Conservation (phyloP, 2,888 invertebrate genomes). For the Drosophila mulleri region DNA sequence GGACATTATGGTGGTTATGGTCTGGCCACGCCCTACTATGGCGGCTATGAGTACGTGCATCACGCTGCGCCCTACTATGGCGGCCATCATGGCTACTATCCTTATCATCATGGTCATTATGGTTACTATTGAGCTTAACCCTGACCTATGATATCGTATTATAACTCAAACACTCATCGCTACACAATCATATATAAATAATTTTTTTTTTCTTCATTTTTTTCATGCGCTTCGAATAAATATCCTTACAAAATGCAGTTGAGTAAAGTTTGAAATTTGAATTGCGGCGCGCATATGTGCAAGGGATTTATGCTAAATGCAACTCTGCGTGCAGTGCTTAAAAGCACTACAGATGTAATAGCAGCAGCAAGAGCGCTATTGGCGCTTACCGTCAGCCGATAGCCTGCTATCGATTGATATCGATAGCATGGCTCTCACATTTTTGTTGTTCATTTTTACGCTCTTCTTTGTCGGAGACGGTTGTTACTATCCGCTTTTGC, state of each 20-base stretch:
- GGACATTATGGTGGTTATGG: slow-evolving; percentile 57
- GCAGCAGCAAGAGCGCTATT: neutral
- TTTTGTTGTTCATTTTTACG: slow-evolving; percentile 63
- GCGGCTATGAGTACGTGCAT: slow-evolving; percentile 65
- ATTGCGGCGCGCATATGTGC: neutral
- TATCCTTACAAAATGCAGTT: slow-evolving; percentile 28
- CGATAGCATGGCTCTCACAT: slow-evolving; percentile 33
- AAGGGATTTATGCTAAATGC: neutral
- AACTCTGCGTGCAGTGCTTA: slow-evolving; percentile 30
- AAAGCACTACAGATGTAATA: neutral
- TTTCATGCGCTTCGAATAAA: slow-evolving; percentile 47
- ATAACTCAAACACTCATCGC: slow-evolving; percentile 29
- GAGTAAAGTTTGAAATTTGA: slow-evolving; percentile 21
- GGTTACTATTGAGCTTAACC: slow-evolving; percentile 55
- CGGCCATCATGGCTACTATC: slow-evolving; percentile 69
- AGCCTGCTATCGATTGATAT: slow-evolving; percentile 16
- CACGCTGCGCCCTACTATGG: slow-evolving; percentile 66
- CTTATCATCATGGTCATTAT: slow-evolving; percentile 73
- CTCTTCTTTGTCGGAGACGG: slow-evolving; percentile 64
- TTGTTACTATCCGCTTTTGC: slow-evolving; percentile 45
- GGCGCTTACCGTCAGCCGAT: slow-evolving; percentile 4
- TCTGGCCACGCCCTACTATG: slow-evolving; percentile 62
- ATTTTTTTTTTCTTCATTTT: slow-evolving; percentile 20
- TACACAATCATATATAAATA: slow-evolving; percentile 33
- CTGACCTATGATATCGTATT: slow-evolving; percentile 33